Evolutionary conservation across 2,113 vertebrate species (phyloP).

Genomic region (Anolis sagrei): DNA sequence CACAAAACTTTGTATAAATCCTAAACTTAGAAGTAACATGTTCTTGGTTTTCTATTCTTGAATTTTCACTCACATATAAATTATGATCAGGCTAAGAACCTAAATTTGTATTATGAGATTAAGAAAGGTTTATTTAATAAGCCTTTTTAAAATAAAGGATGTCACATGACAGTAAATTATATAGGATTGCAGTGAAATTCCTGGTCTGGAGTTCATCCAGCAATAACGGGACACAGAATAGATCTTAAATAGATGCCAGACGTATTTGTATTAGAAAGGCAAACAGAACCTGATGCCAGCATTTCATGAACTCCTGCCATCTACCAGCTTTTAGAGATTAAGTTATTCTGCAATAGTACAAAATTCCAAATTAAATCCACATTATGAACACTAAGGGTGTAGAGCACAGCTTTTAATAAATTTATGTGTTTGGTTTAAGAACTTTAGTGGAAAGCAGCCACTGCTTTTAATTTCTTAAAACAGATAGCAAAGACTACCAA

Average conservation of each 20-base stretch:
- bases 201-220: neutral
- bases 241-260: neutral
- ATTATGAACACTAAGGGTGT: neutral
- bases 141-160: neutral
- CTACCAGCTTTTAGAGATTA: conserved; percentile 30
- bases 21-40: neutral
- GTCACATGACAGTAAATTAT: neutral
- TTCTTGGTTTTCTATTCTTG: neutral
- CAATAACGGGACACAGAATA: neutral
- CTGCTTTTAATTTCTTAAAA: neutral
- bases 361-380: conserved; percentile 8
- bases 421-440: neutral
- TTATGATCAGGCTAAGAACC: neutral
- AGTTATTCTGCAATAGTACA: neutral
- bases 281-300: neutral
- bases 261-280: neutral
- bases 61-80: neutral
- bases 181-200: neutral
- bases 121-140: neutral
- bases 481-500: neutral
- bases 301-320: conserved; percentile 12
- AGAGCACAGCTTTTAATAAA: neutral
- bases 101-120: neutral
- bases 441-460: neutral
- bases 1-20: neutral